phyloP scores from a whole-genome alignment of 2,797 vertebrate genomes.

The Erithacus rubecula region DNA sequence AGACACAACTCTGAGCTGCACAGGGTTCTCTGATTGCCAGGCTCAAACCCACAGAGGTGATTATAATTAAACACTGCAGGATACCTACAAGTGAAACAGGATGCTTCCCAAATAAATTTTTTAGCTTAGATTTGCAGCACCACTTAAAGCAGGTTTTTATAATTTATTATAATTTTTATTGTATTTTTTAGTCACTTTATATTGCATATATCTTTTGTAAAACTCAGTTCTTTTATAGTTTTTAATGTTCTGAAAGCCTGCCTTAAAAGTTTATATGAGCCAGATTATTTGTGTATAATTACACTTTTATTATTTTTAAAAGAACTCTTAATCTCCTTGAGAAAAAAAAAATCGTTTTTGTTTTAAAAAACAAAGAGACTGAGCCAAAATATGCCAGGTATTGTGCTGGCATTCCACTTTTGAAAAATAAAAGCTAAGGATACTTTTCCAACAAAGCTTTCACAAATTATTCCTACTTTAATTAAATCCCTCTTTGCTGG shows the following conservation, averaged over 20 bases:
- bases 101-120: background rate
- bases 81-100: background rate
- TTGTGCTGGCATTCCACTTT: background rate
- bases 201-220: background rate
- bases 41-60: background rate
- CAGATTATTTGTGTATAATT: slow-evolving; percentile 11
- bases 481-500: slow-evolving; percentile 55
- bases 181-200: background rate
- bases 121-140: background rate
- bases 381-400: slow-evolving; percentile 37
- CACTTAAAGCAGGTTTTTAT: background rate
- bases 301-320: background rate
- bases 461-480: slow-evolving; percentile 24
- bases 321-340: background rate
- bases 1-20: background rate
- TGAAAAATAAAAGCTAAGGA: slow-evolving; percentile 25
- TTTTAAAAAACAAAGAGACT: background rate
- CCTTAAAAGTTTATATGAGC: background rate
- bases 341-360: background rate
- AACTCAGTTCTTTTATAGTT: background rate
- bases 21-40: background rate
- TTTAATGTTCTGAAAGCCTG: background rate
- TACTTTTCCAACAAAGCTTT: slow-evolving; percentile 26
- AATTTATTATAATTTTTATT: background rate
- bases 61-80: background rate